Evolutionary conservation across 2,888 invertebrate genomes (phyloP), one percentile per base, ranked within the genome.

Genomic region (Steinernema carpocapsae): DNA sequence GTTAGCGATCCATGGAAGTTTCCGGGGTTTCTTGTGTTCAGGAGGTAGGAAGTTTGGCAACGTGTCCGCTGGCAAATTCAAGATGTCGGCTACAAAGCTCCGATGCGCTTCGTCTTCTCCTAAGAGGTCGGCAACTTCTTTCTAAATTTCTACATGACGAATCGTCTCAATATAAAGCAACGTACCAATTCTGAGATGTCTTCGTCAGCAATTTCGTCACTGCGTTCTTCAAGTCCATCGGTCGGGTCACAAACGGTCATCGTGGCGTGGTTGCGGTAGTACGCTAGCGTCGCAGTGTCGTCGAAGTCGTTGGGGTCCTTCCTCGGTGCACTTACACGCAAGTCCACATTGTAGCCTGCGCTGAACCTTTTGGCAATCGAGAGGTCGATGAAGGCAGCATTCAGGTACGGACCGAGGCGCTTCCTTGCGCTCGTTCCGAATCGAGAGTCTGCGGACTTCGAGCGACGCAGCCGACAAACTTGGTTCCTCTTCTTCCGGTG

Each of bases 231-330:
- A 1, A 4, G 17, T 32, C 32, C 32, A 14, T 64, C 64, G 4
- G 64, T 64, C 17, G 64, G 64, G 29, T 64, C 64, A 32, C 29
- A 64, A n/a, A 64, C 64, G 10, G 64, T 64, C 10, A 64, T 10
- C 37, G 64, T 26, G 12, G 64, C 14, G 1, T 26, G 24, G 64
- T 12, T 12, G 17, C 64, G 29, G 32, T 64, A 64, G 32, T 64
- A 64, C 6, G 64, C 64, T 12, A 64, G 64, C 32, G 64, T 64
- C 7, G 64, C 64, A 17, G 64, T 32, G 64, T 64, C 64, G 64
- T 64, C 64, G 37, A 64, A 64, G 19, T 64, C 64, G 1, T 64
- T 32, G 12, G 2, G 17, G 10, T 29, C n/a, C 14, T 64, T 29
- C 2, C 1, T 12, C 32, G 17, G 29, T 2, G 1, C 1, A 6